Evolutionary conservation across 2,113 vertebrate genomes (phyloP), one percentile per base, ranked within the genome.

Genomic region (Solea solea): DNA sequence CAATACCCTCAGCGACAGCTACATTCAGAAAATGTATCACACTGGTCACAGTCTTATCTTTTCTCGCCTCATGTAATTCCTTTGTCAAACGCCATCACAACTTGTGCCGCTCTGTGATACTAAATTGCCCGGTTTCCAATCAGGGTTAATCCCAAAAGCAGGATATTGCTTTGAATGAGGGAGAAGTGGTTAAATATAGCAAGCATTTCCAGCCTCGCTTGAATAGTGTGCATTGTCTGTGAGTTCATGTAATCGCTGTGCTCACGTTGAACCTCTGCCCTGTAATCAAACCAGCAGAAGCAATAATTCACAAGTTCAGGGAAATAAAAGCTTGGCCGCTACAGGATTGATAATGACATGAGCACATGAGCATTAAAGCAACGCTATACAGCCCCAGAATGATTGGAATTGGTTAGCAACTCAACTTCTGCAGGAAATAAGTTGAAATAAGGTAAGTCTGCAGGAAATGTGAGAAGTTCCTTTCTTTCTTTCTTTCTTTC

Each of bases 171-270:
- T 11, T 58, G 53, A 74, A 80, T 80, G 72, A 81, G 61, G 66
- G 46, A 72, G 56, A 84, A 51, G 65, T 85, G 67, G 84, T 66
- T 92, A 90, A 92, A 92, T 82, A 93, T 92, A 93, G 83, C 75
- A 54, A n/a, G 34, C 0, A 3, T 27, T 69, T 83, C 72, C 45
- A 67, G 46, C 60, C 48, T 27, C 40, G 48, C 48, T 55, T 91
- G 72, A 90, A 91, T 84, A 57, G 82, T 9, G 44, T 58, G 66
- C 78, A 87, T 92, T 91, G 87, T 92, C 42, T 71, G 1, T 5
- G 40, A 67, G 60, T 60, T 86, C 62, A 83, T 78, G 72, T 78
- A 88, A 92, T 71, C 42, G 0, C 15, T 46, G 46, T 34, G 5
- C 27, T 87, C 28, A n/a, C 72, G 55, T 58, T 73, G 72, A 79